Conservation (phyloP, 1,140 invertebrate species). For the Listronotus oregonensis region DNA sequence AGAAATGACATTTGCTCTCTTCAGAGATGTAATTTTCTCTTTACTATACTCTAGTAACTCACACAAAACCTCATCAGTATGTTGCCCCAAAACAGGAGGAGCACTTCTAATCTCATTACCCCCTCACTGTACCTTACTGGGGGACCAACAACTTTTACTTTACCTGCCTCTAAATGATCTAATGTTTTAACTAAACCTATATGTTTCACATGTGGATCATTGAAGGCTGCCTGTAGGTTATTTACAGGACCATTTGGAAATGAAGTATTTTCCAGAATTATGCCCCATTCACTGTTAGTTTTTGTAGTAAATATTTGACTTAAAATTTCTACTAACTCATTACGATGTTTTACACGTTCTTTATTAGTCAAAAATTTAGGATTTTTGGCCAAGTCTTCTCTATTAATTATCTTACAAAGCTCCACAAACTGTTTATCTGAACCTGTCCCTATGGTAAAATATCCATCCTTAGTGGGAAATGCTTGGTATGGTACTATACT, state of each 20-base stretch:
- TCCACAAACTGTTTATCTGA: conserved; percentile 78
- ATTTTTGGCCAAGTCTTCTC: conserved; percentile 66
- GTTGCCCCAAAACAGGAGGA: conserved; percentile 87
- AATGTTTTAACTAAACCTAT: conserved; percentile 79
- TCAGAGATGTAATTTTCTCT: conserved; percentile 64
- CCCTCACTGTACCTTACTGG: conserved; percentile 79
- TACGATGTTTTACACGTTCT: conserved; percentile 76
- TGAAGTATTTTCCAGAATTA: conserved; percentile 70
- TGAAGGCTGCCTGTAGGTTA: conserved; percentile 81
- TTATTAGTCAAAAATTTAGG: conserved; percentile 74
- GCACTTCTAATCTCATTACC: conserved; percentile 71
- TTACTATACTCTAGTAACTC: conserved; percentile 71
- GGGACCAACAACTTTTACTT: conserved; percentile 85
- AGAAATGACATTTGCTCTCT: conserved; percentile 59
- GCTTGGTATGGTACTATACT: conserved; percentile 95
- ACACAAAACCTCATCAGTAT: conserved; percentile 78
- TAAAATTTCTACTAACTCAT: conserved; percentile 69
- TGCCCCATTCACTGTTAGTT: conserved; percentile 77
- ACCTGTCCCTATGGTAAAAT: conserved; percentile 82
- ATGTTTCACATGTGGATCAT: conserved; percentile 79
- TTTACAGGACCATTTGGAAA: conserved; percentile 94
- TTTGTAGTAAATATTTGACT: conserved; percentile 67
- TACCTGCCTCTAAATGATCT: conserved; percentile 71
- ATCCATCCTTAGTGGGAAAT: conserved; percentile 81
- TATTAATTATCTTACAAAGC: conserved; percentile 68